Percentiles rank a stretch among this genome's conserved stretches.
These are phyloP conservation scores for Abrostola tripartita DNA, from an alignment of 2,888 invertebrate species.

Conservation along the genomic window DNA sequence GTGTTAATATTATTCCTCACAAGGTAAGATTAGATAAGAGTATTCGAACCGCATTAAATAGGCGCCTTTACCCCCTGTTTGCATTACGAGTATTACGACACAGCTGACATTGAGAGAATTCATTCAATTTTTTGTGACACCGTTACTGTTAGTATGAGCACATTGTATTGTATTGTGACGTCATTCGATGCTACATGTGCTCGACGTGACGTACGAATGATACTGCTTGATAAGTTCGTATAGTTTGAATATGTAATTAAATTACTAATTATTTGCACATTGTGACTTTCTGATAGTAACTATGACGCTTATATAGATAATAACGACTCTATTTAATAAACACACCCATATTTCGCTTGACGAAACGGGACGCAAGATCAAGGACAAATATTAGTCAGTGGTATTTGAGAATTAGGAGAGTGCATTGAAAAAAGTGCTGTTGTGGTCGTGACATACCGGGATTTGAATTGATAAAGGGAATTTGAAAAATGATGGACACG, in stretches of 20 bases:
- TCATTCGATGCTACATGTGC: not conserved
- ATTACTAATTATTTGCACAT: not conserved
- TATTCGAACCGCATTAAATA: not conserved
- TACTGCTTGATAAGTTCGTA: not conserved
- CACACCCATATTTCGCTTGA: too few species aligned
- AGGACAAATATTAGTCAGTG: too few species aligned
- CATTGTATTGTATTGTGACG: conserved; percentile 3
- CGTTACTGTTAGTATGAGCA: not conserved
- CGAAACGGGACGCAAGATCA: too few species aligned
- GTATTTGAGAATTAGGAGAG: too few species aligned
- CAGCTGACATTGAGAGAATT: conserved; percentile 5
- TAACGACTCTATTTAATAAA: too few species aligned
- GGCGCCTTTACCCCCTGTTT: not conserved
- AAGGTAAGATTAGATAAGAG: conserved; percentile 1
- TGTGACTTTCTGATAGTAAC: too few species aligned
- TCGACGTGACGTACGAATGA: not conserved
- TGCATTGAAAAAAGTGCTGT: too few species aligned
- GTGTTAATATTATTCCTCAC: not conserved
- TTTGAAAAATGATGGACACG: too few species aligned
- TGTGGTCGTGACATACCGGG: too few species aligned
- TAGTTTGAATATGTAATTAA: not conserved
- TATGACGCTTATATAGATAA: too few species aligned
- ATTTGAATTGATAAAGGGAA: too few species aligned
- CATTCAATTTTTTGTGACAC: conserved; percentile 2
- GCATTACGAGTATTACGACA: not conserved